Base-by-base conservation (phyloP, 2,113 vertebrate genomes). In the Strigops habroptila region DNA sequence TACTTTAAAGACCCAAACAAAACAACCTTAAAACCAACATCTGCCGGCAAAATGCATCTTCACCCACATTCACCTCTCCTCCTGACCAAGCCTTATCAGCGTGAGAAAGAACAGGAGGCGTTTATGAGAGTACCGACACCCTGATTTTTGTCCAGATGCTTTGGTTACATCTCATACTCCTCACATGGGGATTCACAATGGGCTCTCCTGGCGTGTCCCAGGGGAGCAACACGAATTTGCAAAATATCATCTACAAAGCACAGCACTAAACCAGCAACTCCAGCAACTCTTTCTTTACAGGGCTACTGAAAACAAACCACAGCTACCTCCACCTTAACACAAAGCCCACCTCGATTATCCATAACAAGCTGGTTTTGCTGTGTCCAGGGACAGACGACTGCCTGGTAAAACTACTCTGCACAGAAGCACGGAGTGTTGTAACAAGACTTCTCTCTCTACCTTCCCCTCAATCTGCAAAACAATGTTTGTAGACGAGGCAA, bases 181-280 rank as follows among this genome's bases (percentile, higher is more conserved):
- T 63, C 44, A 3, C 3, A 3, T 6, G 4, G 53, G n/a, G 39
- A 23, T 28, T 60, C 4, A 5, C 28, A 23, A 0, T 0, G 37
- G 27, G 52, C 3, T 82, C 23, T 64, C 67, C 68, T 25, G 43
- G 4, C 1, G 1, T 6, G 17, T 10, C n/a, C 27, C 57, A 52
- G 14, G 35, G 27, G 1, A 55, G 25, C 39, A 43, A 63, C 16
- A 9, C 2, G 1, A 3, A 15, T 28, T 28, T 44, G n/a, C n/a
- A 37, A 35, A 88, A 55, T 15, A 8, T 3, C 46, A 33, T 18
- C n/a, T 28, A 5, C 25, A 21, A 57, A 78, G 39, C 37, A 9
- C 24, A 64, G 43, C 37, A 31, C 49, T 55, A 57, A 86, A 62
- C 17, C 49, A 53, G 35, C 6, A 2, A 3, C 25, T 64, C 17